A percentile compares a stretch with the other conserved stretches of the same genome.
These are phyloP conservation scores for Sebastes alutus DNA, from an alignment of 2,797 vertebrate genomes.

Conservation along the genomic window DNA sequence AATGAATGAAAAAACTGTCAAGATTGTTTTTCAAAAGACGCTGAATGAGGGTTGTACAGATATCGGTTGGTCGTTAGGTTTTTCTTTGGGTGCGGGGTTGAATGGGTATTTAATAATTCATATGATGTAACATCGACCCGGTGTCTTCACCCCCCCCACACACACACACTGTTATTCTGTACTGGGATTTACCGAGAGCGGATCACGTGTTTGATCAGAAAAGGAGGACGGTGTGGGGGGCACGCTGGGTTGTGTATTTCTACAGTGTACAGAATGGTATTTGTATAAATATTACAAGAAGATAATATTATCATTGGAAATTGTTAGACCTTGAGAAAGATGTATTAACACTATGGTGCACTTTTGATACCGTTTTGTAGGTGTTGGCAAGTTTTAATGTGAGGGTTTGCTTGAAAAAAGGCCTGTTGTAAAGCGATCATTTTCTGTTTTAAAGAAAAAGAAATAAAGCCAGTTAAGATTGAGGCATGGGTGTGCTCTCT, in stretches of 20 bases:
- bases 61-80: constrained; percentile 64
- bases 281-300: constrained; percentile 90
- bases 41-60: constrained; percentile 78
- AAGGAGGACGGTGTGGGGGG: constrained; percentile 57
- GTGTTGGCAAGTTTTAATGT: constrained; percentile 87
- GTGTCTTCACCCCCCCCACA: constrained; percentile 61
- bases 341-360: constrained; percentile 91
- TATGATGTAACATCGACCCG: constrained; percentile 73
- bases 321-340: constrained; percentile 82
- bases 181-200: constrained; percentile 44
- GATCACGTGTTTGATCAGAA: constrained; percentile 54
- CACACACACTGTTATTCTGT: constrained; percentile 67
- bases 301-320: constrained; percentile 83
- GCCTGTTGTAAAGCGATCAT: constrained; percentile 88
- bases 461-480: constrained; percentile 83
- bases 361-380: constrained; percentile 94
- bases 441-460: constrained; percentile 93
- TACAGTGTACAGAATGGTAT: constrained; percentile 93
- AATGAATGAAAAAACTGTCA: constrained; percentile 76
- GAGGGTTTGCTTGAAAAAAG: constrained; percentile 87
- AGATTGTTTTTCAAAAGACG: constrained; percentile 68
- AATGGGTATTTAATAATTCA: constrained; percentile 81
- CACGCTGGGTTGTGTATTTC: constrained; percentile 87
- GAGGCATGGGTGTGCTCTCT: constrained; percentile 35
- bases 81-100: constrained; percentile 73